phyloP scores from a whole-genome alignment of 2,888 invertebrate species.

The Tenodera sinensis region DNA sequence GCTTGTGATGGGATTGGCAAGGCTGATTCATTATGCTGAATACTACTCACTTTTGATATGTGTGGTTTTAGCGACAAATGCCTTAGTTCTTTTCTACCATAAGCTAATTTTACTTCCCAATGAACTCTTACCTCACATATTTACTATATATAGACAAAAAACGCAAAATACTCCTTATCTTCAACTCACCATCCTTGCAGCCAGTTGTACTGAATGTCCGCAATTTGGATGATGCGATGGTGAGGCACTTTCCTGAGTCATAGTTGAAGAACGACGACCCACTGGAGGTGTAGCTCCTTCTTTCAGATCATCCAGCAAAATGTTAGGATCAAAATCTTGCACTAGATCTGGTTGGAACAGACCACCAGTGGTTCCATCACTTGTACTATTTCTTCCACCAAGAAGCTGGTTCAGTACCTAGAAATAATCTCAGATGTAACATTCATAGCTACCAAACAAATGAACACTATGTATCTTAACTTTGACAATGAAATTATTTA shows the following conservation, averaged over 20 bases:
- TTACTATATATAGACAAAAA: no score
- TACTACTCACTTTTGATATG: no score
- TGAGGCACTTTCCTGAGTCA: constrained; percentile 14
- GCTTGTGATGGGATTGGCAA: no score
- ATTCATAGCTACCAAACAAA: background rate
- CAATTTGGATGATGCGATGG: constrained; percentile 52
- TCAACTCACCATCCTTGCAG: constrained; percentile 54
- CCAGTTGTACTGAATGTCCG: constrained; percentile 47
- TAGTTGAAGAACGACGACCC: constrained; percentile 29
- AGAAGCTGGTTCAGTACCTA: constrained; percentile 61
- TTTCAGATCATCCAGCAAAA: constrained; percentile 63
- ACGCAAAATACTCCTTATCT: no score
- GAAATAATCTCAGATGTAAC: background rate
- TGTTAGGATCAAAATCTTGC: constrained; percentile 71
- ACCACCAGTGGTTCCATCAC: constrained; percentile 39
- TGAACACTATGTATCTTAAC: background rate
- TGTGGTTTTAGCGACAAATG: no score
- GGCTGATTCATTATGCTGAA: no score
- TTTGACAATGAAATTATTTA: no score
- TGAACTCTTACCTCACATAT: no score
- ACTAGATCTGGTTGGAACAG: constrained; percentile 52
- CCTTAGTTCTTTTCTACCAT: no score
- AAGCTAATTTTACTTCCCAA: no score
- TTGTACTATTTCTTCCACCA: constrained; percentile 53
- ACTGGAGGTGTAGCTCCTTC: constrained; percentile 33